Percentiles rank a stretch among this genome's conserved stretches.
Evolutionary conservation across 2,113 vertebrate species (phyloP).

Genomic region (Cyrtonyx montezumae): DNA sequence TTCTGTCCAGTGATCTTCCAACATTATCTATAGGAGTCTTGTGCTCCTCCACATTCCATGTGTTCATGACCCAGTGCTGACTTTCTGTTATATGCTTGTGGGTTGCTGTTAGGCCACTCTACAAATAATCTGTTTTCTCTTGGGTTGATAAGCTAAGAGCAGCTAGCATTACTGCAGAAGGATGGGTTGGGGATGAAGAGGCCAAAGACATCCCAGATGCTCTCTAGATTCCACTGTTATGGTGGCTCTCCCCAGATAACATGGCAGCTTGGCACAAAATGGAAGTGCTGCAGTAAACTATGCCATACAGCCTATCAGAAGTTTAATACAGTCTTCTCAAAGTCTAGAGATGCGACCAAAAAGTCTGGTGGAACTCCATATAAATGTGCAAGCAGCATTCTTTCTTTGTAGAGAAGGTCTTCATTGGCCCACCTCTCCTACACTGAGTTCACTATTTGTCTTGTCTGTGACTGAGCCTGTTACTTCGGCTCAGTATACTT

Average conservation of each 20-base stretch:
- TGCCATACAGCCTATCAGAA: neutral
- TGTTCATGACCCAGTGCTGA: accelerated
- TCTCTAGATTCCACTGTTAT: neutral
- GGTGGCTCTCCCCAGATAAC: neutral
- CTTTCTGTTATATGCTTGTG: neutral
- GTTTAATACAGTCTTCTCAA: neutral
- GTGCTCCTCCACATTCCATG: neutral
- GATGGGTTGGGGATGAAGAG: neutral
- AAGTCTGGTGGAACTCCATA: neutral
- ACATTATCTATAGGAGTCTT: accelerated
- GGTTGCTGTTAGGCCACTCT: neutral
- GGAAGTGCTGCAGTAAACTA: neutral
- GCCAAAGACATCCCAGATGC: neutral
- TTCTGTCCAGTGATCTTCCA: neutral
- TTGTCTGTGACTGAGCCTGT: neutral
- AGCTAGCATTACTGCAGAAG: neutral
- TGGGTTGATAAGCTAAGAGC: neutral
- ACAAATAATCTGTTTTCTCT: neutral
- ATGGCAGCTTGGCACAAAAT: neutral
- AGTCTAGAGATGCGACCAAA: neutral
- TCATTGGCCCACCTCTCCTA: neutral
- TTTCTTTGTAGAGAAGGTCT: neutral
- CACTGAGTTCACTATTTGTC: neutral
- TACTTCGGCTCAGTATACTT: accelerated
- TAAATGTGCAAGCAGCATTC: neutral